These are phyloP conservation scores for Oncopodura yosiiana DNA, from an alignment of 1,140 invertebrate genomes.

Conservation along the genomic window DNA sequence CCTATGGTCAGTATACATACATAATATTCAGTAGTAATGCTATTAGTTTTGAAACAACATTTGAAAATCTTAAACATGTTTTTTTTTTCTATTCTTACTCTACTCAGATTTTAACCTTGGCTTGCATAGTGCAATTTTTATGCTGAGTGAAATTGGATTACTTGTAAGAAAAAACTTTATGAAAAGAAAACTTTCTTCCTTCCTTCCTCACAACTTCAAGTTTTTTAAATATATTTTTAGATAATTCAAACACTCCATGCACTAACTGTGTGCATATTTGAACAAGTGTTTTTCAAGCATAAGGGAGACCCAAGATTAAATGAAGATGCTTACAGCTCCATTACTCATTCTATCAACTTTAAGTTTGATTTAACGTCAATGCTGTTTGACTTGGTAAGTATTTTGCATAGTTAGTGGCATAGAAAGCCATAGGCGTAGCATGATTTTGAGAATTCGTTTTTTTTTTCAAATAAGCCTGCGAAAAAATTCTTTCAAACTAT, in stretches of 20 bases:
- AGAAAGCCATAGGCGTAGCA: not conserved
- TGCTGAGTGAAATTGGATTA: slow-evolving; percentile 33
- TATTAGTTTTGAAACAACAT: too few relatives aligned
- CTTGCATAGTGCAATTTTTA: slow-evolving; percentile 32
- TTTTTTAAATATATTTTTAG: too few relatives aligned
- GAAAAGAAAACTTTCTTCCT: too few relatives aligned
- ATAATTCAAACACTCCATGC: slow-evolving; percentile 33
- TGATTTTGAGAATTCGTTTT: not conserved
- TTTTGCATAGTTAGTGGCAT: not conserved
- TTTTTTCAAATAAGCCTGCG: too few relatives aligned
- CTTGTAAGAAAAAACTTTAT: too few relatives aligned
- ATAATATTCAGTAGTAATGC: too few relatives aligned
- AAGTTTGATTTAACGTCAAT: slow-evolving; percentile 31
- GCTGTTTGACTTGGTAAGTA: slow-evolving; percentile 32
- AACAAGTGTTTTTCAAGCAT: slow-evolving; percentile 20
- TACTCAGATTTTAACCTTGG: slow-evolving; percentile 33
- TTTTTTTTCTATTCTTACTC: too few relatives aligned
- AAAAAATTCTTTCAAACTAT: not conserved
- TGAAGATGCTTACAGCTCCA: slow-evolving; percentile 20
- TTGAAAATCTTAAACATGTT: too few relatives aligned
- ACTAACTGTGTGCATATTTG: slow-evolving; percentile 28
- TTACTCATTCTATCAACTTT: slow-evolving; percentile 29
- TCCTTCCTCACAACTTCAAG: too few relatives aligned
- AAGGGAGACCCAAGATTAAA: slow-evolving; percentile 7
- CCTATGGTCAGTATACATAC: too few relatives aligned